phyloP scores from a whole-genome alignment of 1,140 invertebrate species.

The Hesperophylax magnus region DNA sequence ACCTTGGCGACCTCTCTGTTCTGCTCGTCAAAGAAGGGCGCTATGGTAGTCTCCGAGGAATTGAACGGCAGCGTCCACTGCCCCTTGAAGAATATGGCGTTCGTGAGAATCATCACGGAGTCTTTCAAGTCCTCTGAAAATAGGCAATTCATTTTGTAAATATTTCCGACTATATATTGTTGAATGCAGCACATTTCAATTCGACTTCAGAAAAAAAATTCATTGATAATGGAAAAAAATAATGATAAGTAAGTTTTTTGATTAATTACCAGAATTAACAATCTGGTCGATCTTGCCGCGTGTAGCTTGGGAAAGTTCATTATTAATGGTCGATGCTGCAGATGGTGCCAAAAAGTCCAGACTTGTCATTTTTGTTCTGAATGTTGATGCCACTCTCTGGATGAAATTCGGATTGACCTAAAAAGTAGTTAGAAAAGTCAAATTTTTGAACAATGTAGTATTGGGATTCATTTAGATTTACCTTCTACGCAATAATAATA shows the following conservation, averaged over 20 bases:
- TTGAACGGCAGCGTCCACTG: conserved; percentile 84
- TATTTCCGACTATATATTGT: no score
- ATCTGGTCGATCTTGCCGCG: conserved; percentile 10
- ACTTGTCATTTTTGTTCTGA: background rate
- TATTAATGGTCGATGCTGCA: conserved; percentile 1
- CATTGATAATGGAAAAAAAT: no score
- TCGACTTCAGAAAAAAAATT: no score
- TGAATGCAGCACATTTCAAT: no score
- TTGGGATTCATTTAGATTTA: no score
- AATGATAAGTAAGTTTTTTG: no score
- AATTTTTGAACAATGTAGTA: no score
- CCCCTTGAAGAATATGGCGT: conserved; percentile 88
- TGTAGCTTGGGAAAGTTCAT: background rate
- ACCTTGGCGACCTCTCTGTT: conserved; percentile 69
- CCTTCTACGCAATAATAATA: no score
- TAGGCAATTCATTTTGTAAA: background rate
- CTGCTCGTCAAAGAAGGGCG: conserved; percentile 70
- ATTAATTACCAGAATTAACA: background rate
- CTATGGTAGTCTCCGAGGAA: conserved; percentile 69
- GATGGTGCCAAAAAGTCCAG: background rate
- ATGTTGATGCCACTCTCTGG: background rate
- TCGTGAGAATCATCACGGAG: conserved; percentile 80
- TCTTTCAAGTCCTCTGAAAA: conserved; percentile 65
- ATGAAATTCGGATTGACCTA: background rate
- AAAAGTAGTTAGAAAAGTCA: background rate